Evolutionary conservation across 2,888 invertebrate genomes (phyloP).

Genomic region (Hydriomena furcata): DNA sequence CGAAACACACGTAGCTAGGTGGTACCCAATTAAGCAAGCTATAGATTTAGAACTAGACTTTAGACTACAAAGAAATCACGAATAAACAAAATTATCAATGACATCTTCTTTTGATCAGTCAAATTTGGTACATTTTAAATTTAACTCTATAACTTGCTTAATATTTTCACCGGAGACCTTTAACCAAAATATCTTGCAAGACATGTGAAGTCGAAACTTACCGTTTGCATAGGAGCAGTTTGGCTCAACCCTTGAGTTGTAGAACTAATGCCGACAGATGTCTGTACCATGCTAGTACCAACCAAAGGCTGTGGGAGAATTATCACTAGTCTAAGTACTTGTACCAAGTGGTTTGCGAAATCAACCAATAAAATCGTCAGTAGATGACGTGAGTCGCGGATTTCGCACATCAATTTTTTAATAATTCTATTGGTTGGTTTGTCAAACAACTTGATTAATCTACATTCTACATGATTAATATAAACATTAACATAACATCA

Average conservation of each 20-base stretch:
- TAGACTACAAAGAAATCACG: background rate
- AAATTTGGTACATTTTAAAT: no score
- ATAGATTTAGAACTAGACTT: background rate
- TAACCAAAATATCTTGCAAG: constrained; percentile 3
- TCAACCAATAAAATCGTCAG: no score
- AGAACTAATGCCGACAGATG: constrained; percentile 68
- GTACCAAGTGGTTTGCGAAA: no score
- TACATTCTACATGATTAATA: no score
- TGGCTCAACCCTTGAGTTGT: constrained; percentile 58
- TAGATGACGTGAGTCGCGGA: no score
- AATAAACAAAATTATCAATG: no score
- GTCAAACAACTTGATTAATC: no score
- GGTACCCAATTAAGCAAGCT: constrained; percentile 6
- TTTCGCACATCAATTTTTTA: no score
- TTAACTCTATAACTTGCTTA: constrained; percentile 7
- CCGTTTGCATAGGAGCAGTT: constrained; percentile 62
- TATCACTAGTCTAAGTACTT: no score
- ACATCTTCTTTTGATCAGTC: no score
- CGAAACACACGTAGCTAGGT: constrained; percentile 5
- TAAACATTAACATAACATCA: no score
- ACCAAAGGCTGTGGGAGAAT: constrained; percentile 58
- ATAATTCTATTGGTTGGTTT: no score
- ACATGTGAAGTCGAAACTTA: constrained; percentile 38
- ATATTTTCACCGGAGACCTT: background rate
- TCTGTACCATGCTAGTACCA: constrained; percentile 66